Evolutionary conservation across 2,113 vertebrate species (phyloP), one percentile per base, ranked within the genome.

Genomic region (Elgaria multicarinata): DNA sequence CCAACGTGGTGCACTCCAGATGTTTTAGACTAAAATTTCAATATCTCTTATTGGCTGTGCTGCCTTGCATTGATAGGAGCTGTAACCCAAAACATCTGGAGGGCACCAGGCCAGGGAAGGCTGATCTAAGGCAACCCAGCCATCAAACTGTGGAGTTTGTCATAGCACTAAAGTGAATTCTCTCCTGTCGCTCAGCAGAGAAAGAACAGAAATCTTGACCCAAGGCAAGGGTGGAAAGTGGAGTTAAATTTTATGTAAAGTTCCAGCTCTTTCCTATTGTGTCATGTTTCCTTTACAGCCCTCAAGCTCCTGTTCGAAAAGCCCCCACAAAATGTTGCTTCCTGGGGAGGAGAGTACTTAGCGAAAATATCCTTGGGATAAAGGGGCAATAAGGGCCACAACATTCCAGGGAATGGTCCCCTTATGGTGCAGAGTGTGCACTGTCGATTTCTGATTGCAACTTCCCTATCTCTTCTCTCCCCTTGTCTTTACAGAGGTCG

Each of bases 401-500:
- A 55, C n/a, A 39, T 44, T 46, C 24, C 83, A 82, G 7, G 39
- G 85, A 69, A 55, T 8, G 58, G 33, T 28, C 6, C 39, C 80
- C 67, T 0, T 46, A 80, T 12, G 13, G 5, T 80, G 7, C 24
- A 36, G 50, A 10, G 0, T 1, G 69, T 46, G 39, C n/a, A 39
- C 36, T 6, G 0, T 0, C 3, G 44, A 0, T 3, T 36, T 64
- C 44, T 81, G 77, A 28, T 1, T 83, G 58, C 1, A 86, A 33
- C 1, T 69, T 80, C 58, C 24, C 67, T 89, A 85, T 91, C 58
- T 90, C 91, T 53, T 86, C 31, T 85, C 14, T 33, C 36, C 53
- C 28, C 28, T 26, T 20, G 6, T 6, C 39, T 83, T 75, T 89
- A 69, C 96, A 99, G 99, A 99, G 96, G 98, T 99, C 89, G 99